Evolutionary conservation across 2,888 invertebrate species (phyloP), one percentile per base, ranked within the genome.

Genomic region (Beris morrisii): DNA sequence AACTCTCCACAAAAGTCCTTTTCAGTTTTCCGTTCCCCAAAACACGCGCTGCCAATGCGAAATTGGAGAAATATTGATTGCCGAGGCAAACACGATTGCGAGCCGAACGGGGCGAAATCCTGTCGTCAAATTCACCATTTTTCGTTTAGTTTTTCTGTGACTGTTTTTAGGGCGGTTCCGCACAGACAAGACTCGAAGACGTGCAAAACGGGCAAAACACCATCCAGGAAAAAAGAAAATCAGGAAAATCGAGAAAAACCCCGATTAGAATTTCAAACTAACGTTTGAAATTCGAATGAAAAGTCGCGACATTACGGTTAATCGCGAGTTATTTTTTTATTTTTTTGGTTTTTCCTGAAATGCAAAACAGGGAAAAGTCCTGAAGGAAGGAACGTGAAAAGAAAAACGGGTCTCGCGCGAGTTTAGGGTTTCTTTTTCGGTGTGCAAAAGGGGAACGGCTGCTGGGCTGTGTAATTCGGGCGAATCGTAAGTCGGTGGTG

Each of bases 91-190:
- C 15, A 46, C 65, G 58, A 53, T 32, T 63, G 58, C 69, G 65
- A 69, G 55, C 64, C 63, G 56, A 55, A 12, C 53, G 32, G 12
- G 22, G 38, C 38, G 7, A 38, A 43, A 15, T 65, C 65, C 75
- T 75, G 73, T 76, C 75, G 76, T 74, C 76, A 75, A 77, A 76
- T 75, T 77, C 76, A 76, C 77, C 54, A 31, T 56, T 76, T 79
- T 78, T 76, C 78, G 78, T 77, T 78, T 78, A 80, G 79, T 79
- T 80, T 76, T 79, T 77, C 78, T 78, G 76, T 74, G 78, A 79
- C 80, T 78, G 79, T 65, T 65, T 80, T 80, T 80, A 80, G 80
- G 80, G 80, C 80, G 80, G 80, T 80, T 80, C 81, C 80, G 80
- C 80, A 80, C 78, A 76, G 78, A 75, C 78, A 79, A 79, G 75